Evolutionary conservation across 2,888 invertebrate species (phyloP), one percentile per base, ranked within the genome.

Genomic region (Erebia palarica): DNA sequence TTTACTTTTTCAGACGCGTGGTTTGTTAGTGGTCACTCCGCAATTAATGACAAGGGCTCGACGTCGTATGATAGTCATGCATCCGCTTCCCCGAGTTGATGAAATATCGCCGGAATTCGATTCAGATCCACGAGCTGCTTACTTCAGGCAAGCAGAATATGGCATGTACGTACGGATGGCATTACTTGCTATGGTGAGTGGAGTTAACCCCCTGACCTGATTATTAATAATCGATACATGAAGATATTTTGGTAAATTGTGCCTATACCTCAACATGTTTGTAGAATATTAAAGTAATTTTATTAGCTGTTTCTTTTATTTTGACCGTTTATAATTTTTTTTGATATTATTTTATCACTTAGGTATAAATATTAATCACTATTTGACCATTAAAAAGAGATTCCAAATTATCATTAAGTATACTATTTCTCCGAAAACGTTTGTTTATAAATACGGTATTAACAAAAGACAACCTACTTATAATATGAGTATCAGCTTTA

Each of bases 101-200:
- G 99, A 99, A 92, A 99, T 99, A 78, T 98, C 98, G 78, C 94
- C 97, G 0, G 98, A 98, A 78, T 97, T 99, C 80, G 99, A 99
- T 91, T 96, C 96, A 0, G 99, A 99, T 91, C 98, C 98, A 0
- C 94, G 99, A 65, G 99, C 99, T 0, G 99, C 99, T 0, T 99
- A 99, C 91, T 99, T 99, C 94, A 94, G 99, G 21, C 99, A 99
- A 91, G 99, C 98, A 0, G 98, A 99, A 87, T 97, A 98, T 84
- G 99, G 99, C 75, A 97, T 99, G 96, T 99, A 98, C 84, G 98
- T 99, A 18, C 95, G 99, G 67, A 99, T 99, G 99, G 99, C 99
- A 0, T 92, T 99, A 1, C 93, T 99, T 18, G 96, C 98, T 1
- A 97, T 98, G 95, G 96, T 99, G 2, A 94, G 98, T 14, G 98